Conservation (phyloP, 2,888 invertebrate species). For the Andrena camellia region DNA sequence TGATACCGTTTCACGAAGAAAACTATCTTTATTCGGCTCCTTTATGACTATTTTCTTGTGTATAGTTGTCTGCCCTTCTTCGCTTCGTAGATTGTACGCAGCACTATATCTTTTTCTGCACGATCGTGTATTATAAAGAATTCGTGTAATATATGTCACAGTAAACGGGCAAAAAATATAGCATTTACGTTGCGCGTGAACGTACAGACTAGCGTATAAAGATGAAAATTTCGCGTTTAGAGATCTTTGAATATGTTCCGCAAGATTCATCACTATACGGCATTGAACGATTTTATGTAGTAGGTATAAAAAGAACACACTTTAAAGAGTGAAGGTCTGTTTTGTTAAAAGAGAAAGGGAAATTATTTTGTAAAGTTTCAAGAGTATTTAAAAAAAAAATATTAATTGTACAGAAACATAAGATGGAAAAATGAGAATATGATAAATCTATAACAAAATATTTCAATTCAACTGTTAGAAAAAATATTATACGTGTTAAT, state of each 20-base stretch:
- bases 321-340: neutral
- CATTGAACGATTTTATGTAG: constrained; percentile 7
- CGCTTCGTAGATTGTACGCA: constrained; percentile 59
- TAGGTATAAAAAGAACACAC: neutral
- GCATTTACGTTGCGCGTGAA: constrained; percentile 20
- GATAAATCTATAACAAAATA: too few relatives aligned
- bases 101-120: constrained; percentile 53
- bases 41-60: constrained; percentile 52
- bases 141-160: constrained; percentile 51
- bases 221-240: neutral
- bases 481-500: too few relatives aligned
- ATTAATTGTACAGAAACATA: too few relatives aligned
- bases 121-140: constrained; percentile 57
- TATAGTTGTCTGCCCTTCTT: constrained; percentile 61
- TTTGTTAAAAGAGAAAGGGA: neutral
- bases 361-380: too few relatives aligned
- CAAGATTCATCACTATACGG: constrained; percentile 1
- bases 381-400: too few relatives aligned
- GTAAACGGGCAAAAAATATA: constrained; percentile 19
- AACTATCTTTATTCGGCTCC: constrained; percentile 53
- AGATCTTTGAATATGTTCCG: neutral
- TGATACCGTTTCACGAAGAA: neutral
- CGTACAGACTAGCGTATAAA: constrained; percentile 4
- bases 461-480: too few relatives aligned
- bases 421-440: too few relatives aligned